Evolutionary conservation across 2,113 vertebrate genomes (phyloP).

Genomic region (Elaphurus davidianus): DNA sequence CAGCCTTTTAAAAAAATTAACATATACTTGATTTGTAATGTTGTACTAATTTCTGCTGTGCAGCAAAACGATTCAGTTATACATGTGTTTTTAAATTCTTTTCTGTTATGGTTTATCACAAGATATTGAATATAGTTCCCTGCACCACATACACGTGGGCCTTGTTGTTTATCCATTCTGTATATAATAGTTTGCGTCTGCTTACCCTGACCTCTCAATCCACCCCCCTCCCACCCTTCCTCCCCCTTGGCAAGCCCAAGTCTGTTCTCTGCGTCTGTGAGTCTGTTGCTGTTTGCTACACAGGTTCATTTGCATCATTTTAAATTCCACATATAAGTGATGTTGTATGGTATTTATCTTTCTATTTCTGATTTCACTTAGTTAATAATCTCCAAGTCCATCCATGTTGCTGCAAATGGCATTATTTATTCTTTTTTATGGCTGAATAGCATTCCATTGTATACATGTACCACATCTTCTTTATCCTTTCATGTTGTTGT

Average conservation of each 20-base stretch:
- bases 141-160: neutral
- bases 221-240: neutral
- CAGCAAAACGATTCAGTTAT: neutral
- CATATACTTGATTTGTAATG: neutral
- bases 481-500: neutral
- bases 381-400: neutral
- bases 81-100: neutral
- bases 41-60: neutral
- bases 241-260: neutral
- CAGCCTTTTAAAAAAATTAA: neutral
- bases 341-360: neutral
- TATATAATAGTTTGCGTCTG: neutral
- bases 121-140: neutral
- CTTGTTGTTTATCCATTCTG: neutral
- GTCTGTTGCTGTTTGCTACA: neutral
- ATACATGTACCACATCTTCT: neutral
- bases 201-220: neutral
- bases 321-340: neutral
- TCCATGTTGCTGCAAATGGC: neutral
- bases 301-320: neutral
- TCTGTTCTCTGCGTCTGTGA: neutral
- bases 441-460: neutral
- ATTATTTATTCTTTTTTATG: neutral
- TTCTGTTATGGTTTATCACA: neutral
- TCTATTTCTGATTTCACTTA: neutral